A percentile compares a stretch with the other conserved stretches of the same genome.
phyloP scores from a whole-genome alignment of 2,797 vertebrate species.

The Falco rusticolus region DNA sequence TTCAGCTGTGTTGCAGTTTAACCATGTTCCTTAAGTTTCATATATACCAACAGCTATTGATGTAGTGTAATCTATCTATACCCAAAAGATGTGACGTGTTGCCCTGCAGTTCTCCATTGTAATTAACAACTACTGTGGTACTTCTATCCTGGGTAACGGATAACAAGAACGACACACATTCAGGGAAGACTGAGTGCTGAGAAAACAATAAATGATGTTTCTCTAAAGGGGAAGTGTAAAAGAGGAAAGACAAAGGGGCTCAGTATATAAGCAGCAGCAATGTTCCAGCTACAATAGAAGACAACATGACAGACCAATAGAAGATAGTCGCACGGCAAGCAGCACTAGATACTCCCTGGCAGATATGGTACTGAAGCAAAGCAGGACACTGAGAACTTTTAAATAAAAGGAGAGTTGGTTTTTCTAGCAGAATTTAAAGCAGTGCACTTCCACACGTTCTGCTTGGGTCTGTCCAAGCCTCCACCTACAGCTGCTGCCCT shows the following conservation, averaged over 20 bases:
- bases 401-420: background rate
- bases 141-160: background rate
- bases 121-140: background rate
- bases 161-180: background rate
- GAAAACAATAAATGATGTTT: background rate
- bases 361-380: background rate
- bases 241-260: background rate
- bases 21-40: background rate
- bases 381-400: background rate
- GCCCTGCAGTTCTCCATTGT: background rate
- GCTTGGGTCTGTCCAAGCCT: background rate
- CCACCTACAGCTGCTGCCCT: background rate
- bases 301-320: background rate
- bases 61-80: background rate
- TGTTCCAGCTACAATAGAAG: background rate
- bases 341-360: background rate
- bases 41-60: background rate
- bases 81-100: background rate
- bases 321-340: rapidly evolving
- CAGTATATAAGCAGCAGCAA: background rate
- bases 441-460: background rate
- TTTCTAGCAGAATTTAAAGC: background rate
- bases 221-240: background rate
- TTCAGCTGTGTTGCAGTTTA: background rate
- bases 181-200: background rate